Evolutionary conservation across 2,888 invertebrate genomes (phyloP).

Genomic region (Andrena fulva): DNA sequence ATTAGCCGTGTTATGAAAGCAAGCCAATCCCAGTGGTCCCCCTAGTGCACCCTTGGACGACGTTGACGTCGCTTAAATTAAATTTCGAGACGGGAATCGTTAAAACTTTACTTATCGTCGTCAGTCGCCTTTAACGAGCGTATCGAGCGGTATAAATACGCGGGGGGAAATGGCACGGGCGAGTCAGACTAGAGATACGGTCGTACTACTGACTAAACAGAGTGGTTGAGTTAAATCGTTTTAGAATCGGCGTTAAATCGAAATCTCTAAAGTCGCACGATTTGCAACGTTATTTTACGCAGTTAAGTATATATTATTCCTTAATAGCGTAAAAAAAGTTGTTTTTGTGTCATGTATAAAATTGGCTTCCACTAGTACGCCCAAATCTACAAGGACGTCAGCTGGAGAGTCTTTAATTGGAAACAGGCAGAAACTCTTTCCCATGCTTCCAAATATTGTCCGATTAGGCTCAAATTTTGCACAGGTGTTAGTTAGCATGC

Average conservation of each 20-base stretch:
- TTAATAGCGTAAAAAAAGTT: too few species aligned
- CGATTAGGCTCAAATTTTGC: too few species aligned
- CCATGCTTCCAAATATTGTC: too few species aligned
- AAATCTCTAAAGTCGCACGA: background rate
- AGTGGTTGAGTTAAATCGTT: background rate
- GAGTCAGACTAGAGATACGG: constrained; percentile 49
- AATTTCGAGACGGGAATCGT: background rate
- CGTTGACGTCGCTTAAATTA: background rate
- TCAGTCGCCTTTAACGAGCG: too few species aligned
- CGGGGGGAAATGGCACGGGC: constrained; percentile 4
- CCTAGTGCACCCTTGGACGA: background rate
- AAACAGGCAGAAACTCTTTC: too few species aligned
- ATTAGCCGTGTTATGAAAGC: constrained; percentile 24
- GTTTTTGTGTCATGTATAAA: too few species aligned
- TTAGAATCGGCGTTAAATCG: background rate
- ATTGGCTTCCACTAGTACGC: too few species aligned
- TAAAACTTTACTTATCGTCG: constrained; percentile 1
- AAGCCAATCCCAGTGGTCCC: background rate
- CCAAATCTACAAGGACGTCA: too few species aligned
- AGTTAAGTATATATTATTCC: too few species aligned
- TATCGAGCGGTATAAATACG: background rate
- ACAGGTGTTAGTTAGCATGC: too few species aligned
- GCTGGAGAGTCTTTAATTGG: too few species aligned
- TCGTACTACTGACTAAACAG: constrained; percentile 57
- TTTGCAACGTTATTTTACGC: too few species aligned